Evolutionary conservation across 2,113 vertebrate species (phyloP), one percentile per base, ranked within the genome.

Genomic region (Coracopsis vasa): DNA sequence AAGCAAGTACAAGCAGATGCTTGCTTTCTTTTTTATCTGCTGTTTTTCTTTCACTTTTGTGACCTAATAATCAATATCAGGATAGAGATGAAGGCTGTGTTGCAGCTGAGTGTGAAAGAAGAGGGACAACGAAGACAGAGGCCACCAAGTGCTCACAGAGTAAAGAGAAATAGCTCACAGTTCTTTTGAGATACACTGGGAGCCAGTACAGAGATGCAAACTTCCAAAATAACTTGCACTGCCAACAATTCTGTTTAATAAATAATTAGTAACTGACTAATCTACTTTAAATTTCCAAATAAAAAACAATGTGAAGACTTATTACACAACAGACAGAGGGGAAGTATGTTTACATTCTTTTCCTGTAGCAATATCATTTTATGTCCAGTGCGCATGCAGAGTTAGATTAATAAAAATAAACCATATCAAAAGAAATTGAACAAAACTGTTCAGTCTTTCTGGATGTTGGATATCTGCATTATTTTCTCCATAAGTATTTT

Each of bases 201-300:
- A 91, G 25, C 17, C 70, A 95, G 35, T 27, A 86, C 11, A 60
- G 39, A 11, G 8, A 61, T 54, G 31, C 12, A 90, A 60, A 64
- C 29, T 78, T 88, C 51, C 51, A 85, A 85, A 88, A 69, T 75
- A 82, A 80, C 48, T 82, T 42, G 71, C 33, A 19, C 12, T 82
- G 90, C 16, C 66, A 92, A 75, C 13, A 54, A 33, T 69, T 64
- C 39, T 77, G 35, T 69, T 96, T 75, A 88, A 93, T 65, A 93
- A 95, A 93, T 93, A 88, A 94, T 77, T 88, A 93, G 25, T n/a
- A 83, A 92, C 62, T 65, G 44, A 93, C 48, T 90, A 92, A 86
- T 86, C 75, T 77, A 54, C 33, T 85, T 65, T 35, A 86, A 45
- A 70, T 94, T 95, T 83, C 64, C 45, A 83, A 87, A 54, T 19